A percentile compares a stretch with the other conserved stretches of the same genome.
Conservation (phyloP, 2,797 vertebrate genomes). For the Liparis tanakae region DNA sequence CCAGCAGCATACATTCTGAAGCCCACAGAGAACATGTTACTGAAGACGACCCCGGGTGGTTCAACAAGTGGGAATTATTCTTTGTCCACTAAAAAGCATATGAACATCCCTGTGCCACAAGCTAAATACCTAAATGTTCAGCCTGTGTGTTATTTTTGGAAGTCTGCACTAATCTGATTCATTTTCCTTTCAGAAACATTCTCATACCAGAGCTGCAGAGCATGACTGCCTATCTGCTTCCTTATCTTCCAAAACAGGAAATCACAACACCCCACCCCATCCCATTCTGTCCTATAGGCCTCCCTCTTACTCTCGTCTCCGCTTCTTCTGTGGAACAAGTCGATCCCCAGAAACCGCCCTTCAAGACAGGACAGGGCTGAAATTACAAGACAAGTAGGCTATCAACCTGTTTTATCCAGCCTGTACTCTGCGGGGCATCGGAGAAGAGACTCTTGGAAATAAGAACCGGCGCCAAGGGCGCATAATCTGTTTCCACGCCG, state of each 20-base stretch:
- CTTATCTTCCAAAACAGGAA: conserved; percentile 76
- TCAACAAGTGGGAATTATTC: background rate
- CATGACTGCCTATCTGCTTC: conserved; percentile 64
- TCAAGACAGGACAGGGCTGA: conserved; percentile 27
- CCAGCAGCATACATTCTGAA: conserved; percentile 39
- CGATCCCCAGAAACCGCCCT: conserved; percentile 34
- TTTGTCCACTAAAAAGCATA: background rate
- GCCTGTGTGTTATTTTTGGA: conserved; percentile 9
- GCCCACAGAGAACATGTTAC: conserved; percentile 52
- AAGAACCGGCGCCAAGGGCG: conserved; percentile 36
- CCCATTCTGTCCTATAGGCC: conserved; percentile 7
- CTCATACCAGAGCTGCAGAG: conserved; percentile 66
- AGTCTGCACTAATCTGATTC: conserved; percentile 4
- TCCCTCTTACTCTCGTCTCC: conserved; percentile 8
- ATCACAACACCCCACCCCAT: conserved; percentile 69
- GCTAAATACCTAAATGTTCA: conserved; percentile 3
- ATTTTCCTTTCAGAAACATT: conserved; percentile 46
- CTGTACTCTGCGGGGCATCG: background rate
- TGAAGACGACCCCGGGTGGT: conserved; percentile 26
- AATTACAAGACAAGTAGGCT: conserved; percentile 57
- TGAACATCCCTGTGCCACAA: background rate
- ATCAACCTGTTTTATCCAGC: conserved; percentile 50
- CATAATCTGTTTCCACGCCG: conserved; percentile 34
- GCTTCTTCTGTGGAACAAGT: conserved; percentile 20
- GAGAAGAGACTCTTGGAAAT: conserved; percentile 35